These are phyloP conservation scores for Mantis religiosa DNA, from an alignment of 2,888 invertebrate genomes.

Conservation along the genomic window DNA sequence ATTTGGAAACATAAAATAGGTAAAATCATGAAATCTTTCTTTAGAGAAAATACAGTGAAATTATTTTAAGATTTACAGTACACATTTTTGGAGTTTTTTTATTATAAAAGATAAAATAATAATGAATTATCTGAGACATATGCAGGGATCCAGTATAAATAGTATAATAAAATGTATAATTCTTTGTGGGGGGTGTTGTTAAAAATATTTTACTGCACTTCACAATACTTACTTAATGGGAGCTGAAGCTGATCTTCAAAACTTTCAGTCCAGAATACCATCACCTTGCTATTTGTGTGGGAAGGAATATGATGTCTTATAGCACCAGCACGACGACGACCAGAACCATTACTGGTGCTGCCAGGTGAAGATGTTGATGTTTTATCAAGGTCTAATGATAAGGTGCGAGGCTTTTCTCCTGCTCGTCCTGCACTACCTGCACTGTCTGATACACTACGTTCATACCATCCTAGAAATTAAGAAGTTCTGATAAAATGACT, in stretches of 20 bases:
- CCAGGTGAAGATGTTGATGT: slow-evolving; percentile 48
- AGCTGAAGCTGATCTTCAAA: slow-evolving; percentile 88
- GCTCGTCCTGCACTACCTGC: slow-evolving; percentile 32
- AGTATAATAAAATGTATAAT: neutral
- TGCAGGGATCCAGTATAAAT: no score
- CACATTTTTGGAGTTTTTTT: no score
- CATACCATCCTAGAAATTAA: slow-evolving; percentile 20
- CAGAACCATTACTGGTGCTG: slow-evolving; percentile 45
- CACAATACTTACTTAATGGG: slow-evolving; percentile 64
- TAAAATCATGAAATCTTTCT: no score
- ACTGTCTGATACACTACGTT: slow-evolving; percentile 26
- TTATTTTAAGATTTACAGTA: no score
- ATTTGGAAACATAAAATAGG: no score
- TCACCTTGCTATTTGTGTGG: slow-evolving; percentile 68
- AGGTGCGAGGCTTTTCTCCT: slow-evolving; percentile 59
- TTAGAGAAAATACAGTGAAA: no score
- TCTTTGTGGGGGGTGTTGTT: neutral
- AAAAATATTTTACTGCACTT: neutral
- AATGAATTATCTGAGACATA: no score
- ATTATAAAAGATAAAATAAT: no score
- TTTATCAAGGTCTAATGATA: slow-evolving; percentile 68
- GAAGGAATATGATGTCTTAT: slow-evolving; percentile 54
- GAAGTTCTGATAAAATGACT: no score
- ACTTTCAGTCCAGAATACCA: slow-evolving; percentile 94
- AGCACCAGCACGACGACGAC: slow-evolving; percentile 52